A percentile compares a stretch with the other conserved stretches of the same genome.
phyloP scores from a whole-genome alignment of 2,888 invertebrate genomes.

The Siphonodentalium dalli region DNA sequence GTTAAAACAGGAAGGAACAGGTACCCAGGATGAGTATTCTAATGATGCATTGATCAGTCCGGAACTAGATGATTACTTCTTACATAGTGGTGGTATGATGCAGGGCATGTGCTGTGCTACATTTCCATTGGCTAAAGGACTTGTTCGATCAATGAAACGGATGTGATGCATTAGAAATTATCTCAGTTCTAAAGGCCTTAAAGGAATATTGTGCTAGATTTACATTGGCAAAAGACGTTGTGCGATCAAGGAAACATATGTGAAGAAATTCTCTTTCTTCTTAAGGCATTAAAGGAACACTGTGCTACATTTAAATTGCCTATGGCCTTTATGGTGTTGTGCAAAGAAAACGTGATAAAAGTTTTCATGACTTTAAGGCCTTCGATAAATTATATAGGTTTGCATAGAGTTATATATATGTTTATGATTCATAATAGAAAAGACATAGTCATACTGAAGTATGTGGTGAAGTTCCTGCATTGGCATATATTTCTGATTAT shows the following conservation, averaged over 20 bases:
- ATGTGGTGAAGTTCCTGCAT: no score
- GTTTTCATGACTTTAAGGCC: no score
- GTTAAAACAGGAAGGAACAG: conserved; percentile 52
- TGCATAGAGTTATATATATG: no score
- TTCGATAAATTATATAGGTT: no score
- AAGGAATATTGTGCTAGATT: neutral
- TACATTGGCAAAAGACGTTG: neutral
- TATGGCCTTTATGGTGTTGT: no score
- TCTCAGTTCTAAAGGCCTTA: neutral
- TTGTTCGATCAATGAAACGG: conserved; percentile 53
- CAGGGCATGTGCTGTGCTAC: conserved; percentile 59
- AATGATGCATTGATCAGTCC: conserved; percentile 51
- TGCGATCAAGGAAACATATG: neutral
- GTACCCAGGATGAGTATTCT: conserved; percentile 39
- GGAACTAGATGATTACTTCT: conserved; percentile 54
- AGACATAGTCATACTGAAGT: no score
- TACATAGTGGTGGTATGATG: conserved; percentile 45
- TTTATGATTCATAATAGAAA: no score
- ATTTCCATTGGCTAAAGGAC: conserved; percentile 55
- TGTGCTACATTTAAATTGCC: no score
- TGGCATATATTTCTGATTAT: no score
- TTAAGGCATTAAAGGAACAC: no score
- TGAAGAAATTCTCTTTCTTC: no score
- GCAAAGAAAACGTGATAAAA: no score
- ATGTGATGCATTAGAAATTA: conserved; percentile 37